phyloP scores from a whole-genome alignment of 1,140 invertebrate genomes.

The Thaumatotibia leucotreta region DNA sequence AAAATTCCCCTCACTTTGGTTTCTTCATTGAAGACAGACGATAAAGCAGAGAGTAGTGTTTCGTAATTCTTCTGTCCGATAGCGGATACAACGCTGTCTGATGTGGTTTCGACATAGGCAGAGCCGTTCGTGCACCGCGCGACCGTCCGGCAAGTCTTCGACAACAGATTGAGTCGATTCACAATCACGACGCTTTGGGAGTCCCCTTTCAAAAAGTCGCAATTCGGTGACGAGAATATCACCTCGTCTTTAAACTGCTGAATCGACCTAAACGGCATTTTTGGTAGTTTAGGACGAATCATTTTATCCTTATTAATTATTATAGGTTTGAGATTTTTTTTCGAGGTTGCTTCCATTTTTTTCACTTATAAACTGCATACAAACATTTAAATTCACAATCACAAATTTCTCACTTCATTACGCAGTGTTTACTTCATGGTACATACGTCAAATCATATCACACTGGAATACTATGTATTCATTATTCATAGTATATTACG shows the following conservation, averaged over 20 bases:
- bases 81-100: slow-evolving; percentile 37
- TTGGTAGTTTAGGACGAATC: neutral
- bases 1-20: slow-evolving; percentile 46
- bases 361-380: neutral
- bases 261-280: neutral
- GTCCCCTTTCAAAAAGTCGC: slow-evolving; percentile 45
- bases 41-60: slow-evolving; percentile 38
- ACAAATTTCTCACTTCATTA: neutral
- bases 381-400: neutral
- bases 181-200: slow-evolving; percentile 36
- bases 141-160: slow-evolving; percentile 37
- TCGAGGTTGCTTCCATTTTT: neutral
- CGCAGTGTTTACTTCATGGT: neutral
- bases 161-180: slow-evolving; percentile 33
- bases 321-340: neutral
- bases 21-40: slow-evolving; percentile 46
- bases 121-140: slow-evolving; percentile 26
- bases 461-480: neutral
- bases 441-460: neutral
- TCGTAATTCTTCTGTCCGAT: slow-evolving; percentile 59
- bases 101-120: slow-evolving; percentile 33
- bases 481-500: too few relatives aligned
- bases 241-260: slow-evolving; percentile 39
- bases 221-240: slow-evolving; percentile 37
- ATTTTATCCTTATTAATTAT: neutral